Evolutionary conservation across 2,888 invertebrate species (phyloP), one percentile per base, ranked within the genome.

Genomic region (Scelioninae gen. 1): DNA sequence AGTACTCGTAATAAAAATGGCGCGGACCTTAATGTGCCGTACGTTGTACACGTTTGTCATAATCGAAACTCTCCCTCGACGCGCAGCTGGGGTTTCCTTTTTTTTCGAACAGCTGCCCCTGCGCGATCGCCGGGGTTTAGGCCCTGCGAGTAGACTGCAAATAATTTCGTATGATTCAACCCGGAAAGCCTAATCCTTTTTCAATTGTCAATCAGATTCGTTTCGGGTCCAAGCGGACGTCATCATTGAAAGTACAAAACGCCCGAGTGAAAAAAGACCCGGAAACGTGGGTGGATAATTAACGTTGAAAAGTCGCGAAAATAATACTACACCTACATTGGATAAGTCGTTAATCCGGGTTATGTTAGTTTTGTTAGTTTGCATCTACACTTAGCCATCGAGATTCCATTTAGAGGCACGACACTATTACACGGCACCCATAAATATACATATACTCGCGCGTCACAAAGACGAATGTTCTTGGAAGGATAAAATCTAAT

Each of bases 401-500:
- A 78, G 84, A 87, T 86, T 87, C 87, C 84, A 84, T 80, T 82
- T 82, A 62, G 84, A 87, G 72, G 85, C 86, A 84, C 85, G 84
- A 77, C 68, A 72, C 85, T 76, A 88, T 86, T 86, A 87, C 87
- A 74, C 80, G 80, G 45, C 84, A 76, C 84, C 86, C 90, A 89
- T 90, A 91, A 91, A 91, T 90, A 83, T 53, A 74, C 76, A 63
- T 74, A 79, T 68, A 90, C 89, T 75, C 76, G 86, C 84, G 87
- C 87, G 88, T 87, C 86, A 82, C 84, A 87, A 87, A 88, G 90
- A 91, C 87, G 89, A 87, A 90, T 88, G 88, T 92, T 92, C 92
- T 89, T 88, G 88, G 92, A 92, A 92, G 91, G 91, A 92, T 92
- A 92, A 92, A 90, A 90, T 90, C 89, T 92, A 92, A 92, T 92